Evolutionary conservation across 2,797 vertebrate genomes (phyloP).

Genomic region (Heteromormyrus szaboi): DNA sequence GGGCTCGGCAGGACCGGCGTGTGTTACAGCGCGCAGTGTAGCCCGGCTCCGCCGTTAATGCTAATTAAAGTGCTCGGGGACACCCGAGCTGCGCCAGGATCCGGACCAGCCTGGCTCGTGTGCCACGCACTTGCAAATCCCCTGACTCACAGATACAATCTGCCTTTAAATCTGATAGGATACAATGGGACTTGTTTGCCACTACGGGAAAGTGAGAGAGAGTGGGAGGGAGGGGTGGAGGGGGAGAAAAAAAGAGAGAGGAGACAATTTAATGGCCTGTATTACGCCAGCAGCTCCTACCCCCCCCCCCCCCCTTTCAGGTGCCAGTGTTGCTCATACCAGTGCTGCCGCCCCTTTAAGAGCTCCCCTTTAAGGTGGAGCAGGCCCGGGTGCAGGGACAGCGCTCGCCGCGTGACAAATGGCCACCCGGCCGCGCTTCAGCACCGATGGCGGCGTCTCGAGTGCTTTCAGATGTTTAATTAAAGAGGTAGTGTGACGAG

Average conservation of each 20-base stretch:
- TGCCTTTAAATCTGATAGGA: slow-evolving; percentile 9
- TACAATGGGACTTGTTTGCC: slow-evolving; percentile 11
- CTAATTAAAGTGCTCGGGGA: slow-evolving; percentile 36
- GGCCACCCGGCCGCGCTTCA: slow-evolving; percentile 32
- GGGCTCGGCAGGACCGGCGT: slow-evolving; percentile 29
- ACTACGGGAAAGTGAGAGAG: neutral
- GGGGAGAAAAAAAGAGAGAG: neutral
- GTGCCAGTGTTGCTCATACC: slow-evolving; percentile 29
- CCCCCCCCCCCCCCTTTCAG: slow-evolving; percentile 14
- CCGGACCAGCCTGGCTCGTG: neutral
- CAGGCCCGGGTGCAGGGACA: neutral
- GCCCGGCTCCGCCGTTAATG: slow-evolving; percentile 41
- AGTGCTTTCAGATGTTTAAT: slow-evolving; percentile 63
- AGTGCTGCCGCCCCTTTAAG: slow-evolving; percentile 12
- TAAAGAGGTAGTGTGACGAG: slow-evolving; percentile 53
- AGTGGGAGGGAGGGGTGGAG: neutral
- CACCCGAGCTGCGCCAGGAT: neutral
- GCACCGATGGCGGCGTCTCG: slow-evolving; percentile 36
- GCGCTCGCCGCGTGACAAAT: slow-evolving; percentile 22
- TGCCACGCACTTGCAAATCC: slow-evolving; percentile 22
- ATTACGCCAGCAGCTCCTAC: neutral
- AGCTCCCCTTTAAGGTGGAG: neutral
- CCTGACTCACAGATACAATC: slow-evolving; percentile 29
- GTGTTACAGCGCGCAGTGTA: slow-evolving; percentile 29
- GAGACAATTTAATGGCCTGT: slow-evolving; percentile 4